These are phyloP conservation scores for Bombylius major DNA, from an alignment of 2,888 invertebrate species.

Conservation along the genomic window DNA sequence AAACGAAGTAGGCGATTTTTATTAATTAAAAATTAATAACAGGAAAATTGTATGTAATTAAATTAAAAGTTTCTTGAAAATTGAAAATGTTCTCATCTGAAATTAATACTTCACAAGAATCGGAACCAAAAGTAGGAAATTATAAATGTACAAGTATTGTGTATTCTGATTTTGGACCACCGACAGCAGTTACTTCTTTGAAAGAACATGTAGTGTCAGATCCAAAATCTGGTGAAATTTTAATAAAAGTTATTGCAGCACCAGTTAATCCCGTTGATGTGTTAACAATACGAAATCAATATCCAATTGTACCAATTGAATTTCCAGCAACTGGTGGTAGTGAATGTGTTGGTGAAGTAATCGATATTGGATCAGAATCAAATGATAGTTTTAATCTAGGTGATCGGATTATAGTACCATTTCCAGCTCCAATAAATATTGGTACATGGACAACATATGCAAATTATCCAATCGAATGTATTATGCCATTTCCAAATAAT, in stretches of 20 bases:
- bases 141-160: not conserved
- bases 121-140: too few species aligned
- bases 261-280: conserved; percentile 95
- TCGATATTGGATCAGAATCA: conserved; percentile 49
- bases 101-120: too few species aligned
- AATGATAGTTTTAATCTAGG: conserved; percentile 45
- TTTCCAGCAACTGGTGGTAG: conserved; percentile 90
- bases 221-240: conserved; percentile 51
- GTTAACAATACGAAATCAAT: conserved; percentile 86
- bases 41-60: too few species aligned
- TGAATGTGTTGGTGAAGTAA: conserved; percentile 83
- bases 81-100: too few species aligned
- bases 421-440: conserved; percentile 52
- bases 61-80: too few species aligned
- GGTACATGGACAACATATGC: conserved; percentile 83
- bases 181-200: not conserved
- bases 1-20: too few species aligned
- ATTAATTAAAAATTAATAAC: too few species aligned
- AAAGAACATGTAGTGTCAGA: conserved; percentile 9
- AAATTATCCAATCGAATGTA: conserved; percentile 43
- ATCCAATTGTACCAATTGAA: conserved; percentile 48
- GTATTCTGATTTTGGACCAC: not conserved
- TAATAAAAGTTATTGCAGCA: conserved; percentile 75
- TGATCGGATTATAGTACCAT: conserved; percentile 57
- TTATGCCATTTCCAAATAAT: conserved; percentile 57